These are phyloP conservation scores for Rhagonycha fulva DNA, from an alignment of 2,888 invertebrate species.

Conservation along the genomic window DNA sequence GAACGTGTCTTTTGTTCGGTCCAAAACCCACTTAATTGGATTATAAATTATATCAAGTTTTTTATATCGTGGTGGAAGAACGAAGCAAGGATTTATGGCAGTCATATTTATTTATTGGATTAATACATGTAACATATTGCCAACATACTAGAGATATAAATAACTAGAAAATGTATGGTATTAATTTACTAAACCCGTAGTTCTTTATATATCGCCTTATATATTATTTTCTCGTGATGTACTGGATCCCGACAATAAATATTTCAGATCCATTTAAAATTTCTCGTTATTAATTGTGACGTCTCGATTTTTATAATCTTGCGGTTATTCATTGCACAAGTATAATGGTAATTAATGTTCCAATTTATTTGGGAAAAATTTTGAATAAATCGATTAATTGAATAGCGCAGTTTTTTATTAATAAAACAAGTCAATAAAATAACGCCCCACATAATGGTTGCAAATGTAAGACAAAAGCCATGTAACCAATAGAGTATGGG, in stretches of 20 bases:
- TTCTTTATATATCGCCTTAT: constrained; percentile 50
- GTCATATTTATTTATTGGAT: constrained; percentile 59
- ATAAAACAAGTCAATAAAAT: constrained; percentile 10
- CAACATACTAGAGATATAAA: constrained; percentile 57
- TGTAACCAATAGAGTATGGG: constrained; percentile 44
- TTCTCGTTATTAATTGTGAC: neutral
- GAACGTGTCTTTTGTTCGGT: constrained; percentile 44
- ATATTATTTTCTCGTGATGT: constrained; percentile 49
- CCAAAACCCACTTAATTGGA: constrained; percentile 54
- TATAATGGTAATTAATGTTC: neutral
- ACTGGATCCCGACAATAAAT: constrained; percentile 46
- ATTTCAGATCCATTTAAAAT: constrained; percentile 9
- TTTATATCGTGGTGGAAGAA: constrained; percentile 42
- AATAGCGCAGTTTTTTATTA: neutral
- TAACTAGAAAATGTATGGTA: constrained; percentile 55
- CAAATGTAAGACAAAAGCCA: constrained; percentile 47
- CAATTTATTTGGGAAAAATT: neutral
- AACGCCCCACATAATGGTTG: constrained; percentile 49
- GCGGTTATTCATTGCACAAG: neutral
- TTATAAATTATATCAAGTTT: constrained; percentile 55
- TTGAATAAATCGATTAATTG: neutral
- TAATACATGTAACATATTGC: constrained; percentile 59
- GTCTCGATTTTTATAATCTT: neutral
- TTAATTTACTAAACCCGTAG: constrained; percentile 54
- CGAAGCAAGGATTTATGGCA: constrained; percentile 54